phyloP scores from a whole-genome alignment of 1,140 invertebrate genomes.

The Caenorhabditis tropicalis region DNA sequence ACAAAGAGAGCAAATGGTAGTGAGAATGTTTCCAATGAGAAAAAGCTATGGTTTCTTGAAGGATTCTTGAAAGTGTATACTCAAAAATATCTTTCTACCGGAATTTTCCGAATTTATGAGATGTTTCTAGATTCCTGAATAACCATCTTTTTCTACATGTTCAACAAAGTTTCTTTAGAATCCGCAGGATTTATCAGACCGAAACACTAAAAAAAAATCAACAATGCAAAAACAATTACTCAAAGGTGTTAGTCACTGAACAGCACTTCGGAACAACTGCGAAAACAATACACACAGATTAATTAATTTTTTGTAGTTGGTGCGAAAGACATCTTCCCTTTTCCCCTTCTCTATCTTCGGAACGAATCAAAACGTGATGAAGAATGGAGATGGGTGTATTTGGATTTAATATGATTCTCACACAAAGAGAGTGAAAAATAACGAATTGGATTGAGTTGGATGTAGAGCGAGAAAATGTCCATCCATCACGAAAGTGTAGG shows the following conservation, averaged over 20 bases:
- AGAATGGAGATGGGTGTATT: background rate
- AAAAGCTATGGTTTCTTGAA: too few species aligned
- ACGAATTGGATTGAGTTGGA: background rate
- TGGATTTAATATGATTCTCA: slow-evolving; percentile 27
- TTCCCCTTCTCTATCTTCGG: background rate
- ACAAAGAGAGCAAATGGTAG: background rate
- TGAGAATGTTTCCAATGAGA: too few species aligned
- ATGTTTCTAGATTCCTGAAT: too few species aligned
- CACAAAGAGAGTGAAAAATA: slow-evolving; percentile 30
- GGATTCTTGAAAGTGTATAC: too few species aligned
- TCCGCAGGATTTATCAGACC: background rate
- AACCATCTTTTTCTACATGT: too few species aligned
- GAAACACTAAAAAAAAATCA: background rate
- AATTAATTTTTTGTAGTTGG: slow-evolving; percentile 25
- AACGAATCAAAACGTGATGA: slow-evolving; percentile 41
- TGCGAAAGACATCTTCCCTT: slow-evolving; percentile 19
- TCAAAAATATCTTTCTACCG: too few species aligned
- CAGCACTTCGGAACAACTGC: background rate
- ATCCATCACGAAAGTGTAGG: background rate
- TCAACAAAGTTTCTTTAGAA: too few species aligned
- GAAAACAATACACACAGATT: slow-evolving; percentile 25
- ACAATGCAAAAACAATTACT: background rate
- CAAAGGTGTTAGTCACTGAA: background rate
- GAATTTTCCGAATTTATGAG: too few species aligned
- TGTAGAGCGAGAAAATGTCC: background rate